Evolutionary conservation across 2,888 invertebrate genomes (phyloP).

Genomic region (Aleiodes leptofemur): DNA sequence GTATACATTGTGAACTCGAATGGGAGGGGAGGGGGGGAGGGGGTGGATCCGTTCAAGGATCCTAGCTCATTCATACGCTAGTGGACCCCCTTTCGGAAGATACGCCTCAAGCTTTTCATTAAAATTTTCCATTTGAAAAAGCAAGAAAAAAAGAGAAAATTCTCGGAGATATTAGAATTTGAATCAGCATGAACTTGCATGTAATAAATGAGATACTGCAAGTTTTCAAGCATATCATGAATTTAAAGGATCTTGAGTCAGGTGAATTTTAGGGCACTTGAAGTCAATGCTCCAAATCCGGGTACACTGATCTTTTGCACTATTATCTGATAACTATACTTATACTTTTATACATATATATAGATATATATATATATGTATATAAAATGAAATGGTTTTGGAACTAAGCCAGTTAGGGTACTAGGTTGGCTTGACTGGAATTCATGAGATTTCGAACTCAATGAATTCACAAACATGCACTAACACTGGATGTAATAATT

Average conservation of each 20-base stretch:
- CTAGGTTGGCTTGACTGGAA: conserved; percentile 14
- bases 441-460: conserved; percentile 19
- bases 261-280: conserved; percentile 7
- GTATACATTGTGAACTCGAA: conserved; percentile 37
- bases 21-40: background rate
- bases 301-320: conserved; percentile 25
- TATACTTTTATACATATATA: background rate
- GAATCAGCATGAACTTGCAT: no score
- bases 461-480: conserved; percentile 4
- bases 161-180: no score
- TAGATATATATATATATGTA: background rate
- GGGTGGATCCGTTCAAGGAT: conserved; percentile 33
- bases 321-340: conserved; percentile 25
- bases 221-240: no score
- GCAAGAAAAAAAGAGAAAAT: no score
- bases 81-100: background rate
- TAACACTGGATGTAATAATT: no score
- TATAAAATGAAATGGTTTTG: conserved; percentile 11
- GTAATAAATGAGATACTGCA: no score
- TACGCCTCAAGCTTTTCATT: no score
- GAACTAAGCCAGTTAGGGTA: conserved; percentile 21
- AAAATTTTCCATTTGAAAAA: no score
- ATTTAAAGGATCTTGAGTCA: no score
- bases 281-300: conserved; percentile 18
- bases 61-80: conserved; percentile 42